Evolutionary conservation across 2,888 invertebrate species (phyloP).

Genomic region (Ischnus inquisitorius): DNA sequence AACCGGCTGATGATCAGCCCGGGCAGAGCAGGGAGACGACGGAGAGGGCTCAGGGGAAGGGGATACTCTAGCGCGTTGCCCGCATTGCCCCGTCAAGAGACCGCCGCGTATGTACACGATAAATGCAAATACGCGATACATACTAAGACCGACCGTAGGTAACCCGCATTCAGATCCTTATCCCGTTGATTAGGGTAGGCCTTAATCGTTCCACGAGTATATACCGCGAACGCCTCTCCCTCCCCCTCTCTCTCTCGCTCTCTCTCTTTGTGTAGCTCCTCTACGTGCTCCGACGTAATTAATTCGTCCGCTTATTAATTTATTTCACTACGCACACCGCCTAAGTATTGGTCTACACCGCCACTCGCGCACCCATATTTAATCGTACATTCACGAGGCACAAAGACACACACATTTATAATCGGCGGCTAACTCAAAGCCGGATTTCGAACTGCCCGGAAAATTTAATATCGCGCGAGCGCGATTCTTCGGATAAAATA

Average conservation of each 20-base stretch:
- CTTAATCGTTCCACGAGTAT: conserved; percentile 65
- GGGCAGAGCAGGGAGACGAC: too few relatives aligned
- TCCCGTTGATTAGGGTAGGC: conserved; percentile 72
- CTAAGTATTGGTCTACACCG: conserved; percentile 26
- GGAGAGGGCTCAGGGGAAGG: neutral
- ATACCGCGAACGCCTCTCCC: conserved; percentile 57
- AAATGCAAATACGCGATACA: conserved; percentile 71
- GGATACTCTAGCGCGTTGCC: conserved; percentile 3
- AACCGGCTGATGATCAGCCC: conserved; percentile 24
- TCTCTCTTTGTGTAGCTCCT: conserved; percentile 22
- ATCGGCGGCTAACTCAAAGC: neutral
- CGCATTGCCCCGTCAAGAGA: conserved; percentile 36
- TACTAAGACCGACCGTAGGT: conserved; percentile 59
- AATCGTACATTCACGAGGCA: neutral
- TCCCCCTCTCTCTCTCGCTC: conserved; percentile 19
- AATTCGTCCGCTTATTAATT: conserved; percentile 75
- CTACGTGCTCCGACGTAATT: conserved; percentile 71
- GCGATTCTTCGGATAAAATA: neutral
- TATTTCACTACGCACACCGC: conserved; percentile 66
- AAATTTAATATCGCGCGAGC: neutral
- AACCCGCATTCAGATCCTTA: conserved; percentile 71
- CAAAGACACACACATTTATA: neutral
- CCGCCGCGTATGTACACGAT: conserved; percentile 48
- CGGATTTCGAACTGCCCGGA: neutral
- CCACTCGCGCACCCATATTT: conserved; percentile 19